These are phyloP conservation scores for Eueremaeus valkanovi DNA, from an alignment of 2,888 invertebrate genomes.

Conservation along the genomic window DNA sequence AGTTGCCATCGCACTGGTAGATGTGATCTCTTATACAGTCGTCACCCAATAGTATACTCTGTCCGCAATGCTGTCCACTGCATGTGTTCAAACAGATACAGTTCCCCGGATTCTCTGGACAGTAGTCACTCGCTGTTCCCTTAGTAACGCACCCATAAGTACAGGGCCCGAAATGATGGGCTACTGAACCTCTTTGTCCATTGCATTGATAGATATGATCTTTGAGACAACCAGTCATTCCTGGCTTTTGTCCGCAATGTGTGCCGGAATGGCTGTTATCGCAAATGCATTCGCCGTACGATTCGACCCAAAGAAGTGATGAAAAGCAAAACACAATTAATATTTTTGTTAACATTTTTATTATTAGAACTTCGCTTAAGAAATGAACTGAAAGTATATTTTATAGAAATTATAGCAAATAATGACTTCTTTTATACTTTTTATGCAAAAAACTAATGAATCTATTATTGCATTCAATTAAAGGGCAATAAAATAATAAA, in stretches of 20 bases:
- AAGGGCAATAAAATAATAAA: too few species aligned
- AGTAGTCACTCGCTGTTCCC: not conserved
- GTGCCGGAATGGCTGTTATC: not conserved
- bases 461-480: too few species aligned
- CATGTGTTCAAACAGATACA: slow-evolving; percentile 1
- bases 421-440: too few species aligned
- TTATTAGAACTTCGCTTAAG: too few species aligned
- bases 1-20: not conserved
- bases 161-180: not conserved
- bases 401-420: too few species aligned
- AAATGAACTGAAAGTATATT: too few species aligned
- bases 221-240: not conserved
- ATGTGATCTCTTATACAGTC: not conserved
- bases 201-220: slow-evolving; percentile 9
- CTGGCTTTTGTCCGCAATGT: slow-evolving; percentile 13
- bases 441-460: too few species aligned
- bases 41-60: slow-evolving; percentile 4
- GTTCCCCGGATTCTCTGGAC: not conserved
- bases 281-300: not conserved
- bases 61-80: slow-evolving; percentile 19
- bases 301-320: not conserved
- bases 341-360: not conserved
- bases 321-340: not conserved
- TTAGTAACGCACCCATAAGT: not conserved
- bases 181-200: not conserved